Evolutionary conservation across 92 coral and sea anemone genomes (phyloP).

Genomic region (Parazoanthus darwini): DNA sequence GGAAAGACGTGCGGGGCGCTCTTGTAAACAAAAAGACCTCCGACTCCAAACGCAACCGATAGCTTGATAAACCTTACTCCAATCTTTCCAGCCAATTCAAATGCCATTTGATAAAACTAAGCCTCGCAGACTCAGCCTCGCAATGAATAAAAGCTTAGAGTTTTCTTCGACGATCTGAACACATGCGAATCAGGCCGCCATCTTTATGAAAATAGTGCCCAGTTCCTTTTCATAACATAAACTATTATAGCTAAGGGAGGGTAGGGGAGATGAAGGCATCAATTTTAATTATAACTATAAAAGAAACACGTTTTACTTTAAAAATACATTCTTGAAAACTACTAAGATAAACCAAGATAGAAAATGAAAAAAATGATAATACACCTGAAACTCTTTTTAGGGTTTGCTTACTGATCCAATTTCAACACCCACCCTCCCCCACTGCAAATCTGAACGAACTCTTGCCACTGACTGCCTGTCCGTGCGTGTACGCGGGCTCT

Average conservation of each 20-base stretch:
- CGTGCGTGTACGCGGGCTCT: conserved; percentile 19
- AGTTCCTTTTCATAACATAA: background rate
- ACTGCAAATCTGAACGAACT: background rate
- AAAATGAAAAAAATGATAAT: too few relatives aligned
- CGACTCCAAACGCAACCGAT: conserved; percentile 84
- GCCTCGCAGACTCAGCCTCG: too few relatives aligned
- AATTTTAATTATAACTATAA: too few relatives aligned
- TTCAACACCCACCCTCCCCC: background rate
- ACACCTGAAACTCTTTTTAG: too few relatives aligned
- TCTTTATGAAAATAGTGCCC: background rate
- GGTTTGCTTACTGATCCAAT: too few relatives aligned
- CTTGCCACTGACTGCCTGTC: background rate
- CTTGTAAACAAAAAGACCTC: conserved; percentile 74
- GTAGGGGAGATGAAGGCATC: background rate
- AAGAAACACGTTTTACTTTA: too few relatives aligned
- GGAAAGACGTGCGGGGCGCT: conserved; percentile 73
- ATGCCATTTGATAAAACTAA: conserved; percentile 48
- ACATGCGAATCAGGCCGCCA: conserved; percentile 8
- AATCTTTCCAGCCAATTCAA: conserved; percentile 69
- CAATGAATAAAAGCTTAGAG: too few relatives aligned
- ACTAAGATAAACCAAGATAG: too few relatives aligned
- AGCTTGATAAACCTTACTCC: conserved; percentile 67
- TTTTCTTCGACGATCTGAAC: background rate
- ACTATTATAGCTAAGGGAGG: background rate
- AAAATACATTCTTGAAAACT: too few relatives aligned